Conservation (phyloP, 2,113 vertebrate genomes). For the Pygoscelis antarcticus region DNA sequence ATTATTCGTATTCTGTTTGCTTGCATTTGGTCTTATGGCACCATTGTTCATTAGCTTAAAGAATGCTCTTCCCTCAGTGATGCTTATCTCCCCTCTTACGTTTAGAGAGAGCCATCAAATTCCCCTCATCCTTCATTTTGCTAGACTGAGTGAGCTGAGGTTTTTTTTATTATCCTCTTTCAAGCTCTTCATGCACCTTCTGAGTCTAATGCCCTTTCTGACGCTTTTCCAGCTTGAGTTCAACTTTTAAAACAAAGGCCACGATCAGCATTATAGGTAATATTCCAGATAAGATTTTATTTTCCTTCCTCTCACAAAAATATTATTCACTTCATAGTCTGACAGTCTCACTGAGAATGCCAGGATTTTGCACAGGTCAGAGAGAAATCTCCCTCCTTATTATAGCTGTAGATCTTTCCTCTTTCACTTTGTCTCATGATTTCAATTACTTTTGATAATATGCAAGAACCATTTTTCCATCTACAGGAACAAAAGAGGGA, state of each 20-base stretch:
- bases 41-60: neutral
- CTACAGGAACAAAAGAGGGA: slow-evolving; percentile 42
- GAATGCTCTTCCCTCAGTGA: neutral
- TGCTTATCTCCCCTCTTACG: neutral
- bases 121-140: neutral
- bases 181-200: neutral
- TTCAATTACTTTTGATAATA: slow-evolving; percentile 50
- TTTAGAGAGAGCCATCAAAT: neutral
- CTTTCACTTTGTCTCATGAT: neutral
- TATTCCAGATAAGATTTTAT: slow-evolving; percentile 9
- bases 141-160: neutral
- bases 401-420: neutral
- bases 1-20: neutral
- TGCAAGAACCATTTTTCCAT: neutral
- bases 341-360: neutral
- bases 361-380: neutral
- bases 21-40: neutral
- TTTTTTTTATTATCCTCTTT: neutral
- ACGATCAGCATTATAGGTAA: neutral
- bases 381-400: neutral
- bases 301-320: neutral
- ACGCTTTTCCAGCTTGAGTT: neutral
- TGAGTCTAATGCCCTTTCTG: neutral
- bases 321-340: neutral
- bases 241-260: slow-evolving; percentile 16